phyloP scores from a whole-genome alignment of 2,888 invertebrate species.

The Yponomeuta plumbellus region DNA sequence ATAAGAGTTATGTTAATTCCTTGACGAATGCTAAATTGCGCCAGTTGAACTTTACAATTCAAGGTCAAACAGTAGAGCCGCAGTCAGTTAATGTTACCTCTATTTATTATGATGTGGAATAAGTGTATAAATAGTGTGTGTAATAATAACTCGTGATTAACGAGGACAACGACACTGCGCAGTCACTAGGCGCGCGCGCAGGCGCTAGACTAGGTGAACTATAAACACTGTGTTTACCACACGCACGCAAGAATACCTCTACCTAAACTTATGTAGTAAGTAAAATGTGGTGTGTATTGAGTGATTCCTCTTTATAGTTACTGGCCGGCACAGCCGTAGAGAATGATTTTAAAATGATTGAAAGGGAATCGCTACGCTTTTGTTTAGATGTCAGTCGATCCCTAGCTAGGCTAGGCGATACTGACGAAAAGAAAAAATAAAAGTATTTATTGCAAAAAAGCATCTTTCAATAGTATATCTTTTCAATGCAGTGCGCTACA shows the following conservation, averaged over 20 bases:
- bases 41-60: neutral
- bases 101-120: neutral
- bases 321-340: no score
- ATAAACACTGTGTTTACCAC: slow-evolving; percentile 26
- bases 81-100: neutral
- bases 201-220: slow-evolving; percentile 22
- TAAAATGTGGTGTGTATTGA: no score
- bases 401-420: no score
- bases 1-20: neutral
- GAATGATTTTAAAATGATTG: no score
- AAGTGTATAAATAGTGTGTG: neutral
- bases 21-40: slow-evolving; percentile 1
- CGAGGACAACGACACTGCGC: slow-evolving; percentile 31
- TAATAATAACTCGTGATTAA: slow-evolving; percentile 20
- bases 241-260: slow-evolving; percentile 15
- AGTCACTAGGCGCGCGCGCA: slow-evolving; percentile 14
- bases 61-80: neutral
- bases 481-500: no score
- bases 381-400: no score
- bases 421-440: no score
- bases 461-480: no score
- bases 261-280: neutral
- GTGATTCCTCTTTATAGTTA: no score
- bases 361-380: no score
- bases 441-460: no score